These are phyloP conservation scores for Drosophila ezoana DNA, from an alignment of 2,888 invertebrate species.

Conservation along the genomic window DNA sequence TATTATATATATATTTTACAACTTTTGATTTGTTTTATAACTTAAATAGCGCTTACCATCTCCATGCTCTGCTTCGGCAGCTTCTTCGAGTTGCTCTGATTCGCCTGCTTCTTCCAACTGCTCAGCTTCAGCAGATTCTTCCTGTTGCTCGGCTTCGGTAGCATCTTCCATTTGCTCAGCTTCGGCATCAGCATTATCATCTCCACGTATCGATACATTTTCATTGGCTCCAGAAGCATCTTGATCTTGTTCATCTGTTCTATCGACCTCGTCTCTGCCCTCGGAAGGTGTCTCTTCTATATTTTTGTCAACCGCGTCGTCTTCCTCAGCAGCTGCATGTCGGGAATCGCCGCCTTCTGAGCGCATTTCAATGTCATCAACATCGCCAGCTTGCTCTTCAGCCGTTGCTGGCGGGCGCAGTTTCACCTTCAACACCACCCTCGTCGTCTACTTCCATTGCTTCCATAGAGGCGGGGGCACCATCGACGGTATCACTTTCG, in stretches of 20 bases:
- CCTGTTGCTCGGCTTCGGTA: constrained; percentile 50
- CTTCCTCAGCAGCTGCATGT: constrained; percentile 39
- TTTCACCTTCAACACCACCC: constrained; percentile 48
- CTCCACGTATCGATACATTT: constrained; percentile 18
- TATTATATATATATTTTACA: not conserved
- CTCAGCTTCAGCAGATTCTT: constrained; percentile 52
- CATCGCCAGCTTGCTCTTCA: constrained; percentile 39
- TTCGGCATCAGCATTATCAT: constrained; percentile 40
- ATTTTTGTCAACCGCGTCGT: constrained; percentile 35
- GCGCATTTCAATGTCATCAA: constrained; percentile 68
- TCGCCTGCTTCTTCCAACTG: constrained; percentile 43
- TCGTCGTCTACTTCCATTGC: constrained; percentile 70
- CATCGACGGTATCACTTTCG: constrained; percentile 78
- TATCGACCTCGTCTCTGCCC: constrained; percentile 67
- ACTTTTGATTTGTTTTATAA: not conserved
- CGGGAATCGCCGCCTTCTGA: constrained; percentile 53
- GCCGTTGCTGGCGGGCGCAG: constrained; percentile 10
- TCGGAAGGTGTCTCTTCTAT: constrained; percentile 42
- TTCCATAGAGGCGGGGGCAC: constrained; percentile 57
- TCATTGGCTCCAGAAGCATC: constrained; percentile 24
- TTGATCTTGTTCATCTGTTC: constrained; percentile 43
- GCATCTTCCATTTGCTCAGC: constrained; percentile 37
- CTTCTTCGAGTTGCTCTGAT: constrained; percentile 45
- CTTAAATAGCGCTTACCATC: constrained; percentile 60
- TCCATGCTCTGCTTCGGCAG: constrained; percentile 57